Percentiles rank a stretch among this genome's conserved stretches.
Conservation (phyloP, 2,888 invertebrate genomes). For the Hoplodrina blanda region DNA sequence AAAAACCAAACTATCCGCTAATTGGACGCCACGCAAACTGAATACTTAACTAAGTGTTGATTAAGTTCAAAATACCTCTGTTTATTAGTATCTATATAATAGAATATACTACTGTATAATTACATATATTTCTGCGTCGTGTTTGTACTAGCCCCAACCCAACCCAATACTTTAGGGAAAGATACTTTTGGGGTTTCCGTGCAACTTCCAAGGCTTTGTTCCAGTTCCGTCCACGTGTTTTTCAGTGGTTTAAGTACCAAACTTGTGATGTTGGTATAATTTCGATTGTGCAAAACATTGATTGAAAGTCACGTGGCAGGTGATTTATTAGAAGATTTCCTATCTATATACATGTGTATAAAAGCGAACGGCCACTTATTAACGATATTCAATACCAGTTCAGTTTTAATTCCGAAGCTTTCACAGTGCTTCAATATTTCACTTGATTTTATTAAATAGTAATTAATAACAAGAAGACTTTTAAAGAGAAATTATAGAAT, state of each 20-base stretch:
- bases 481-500: too few relatives aligned
- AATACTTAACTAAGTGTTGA: slow-evolving; percentile 34
- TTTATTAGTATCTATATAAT: slow-evolving; percentile 9
- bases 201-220: slow-evolving; percentile 44
- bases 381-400: not conserved
- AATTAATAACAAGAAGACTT: too few relatives aligned
- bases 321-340: slow-evolving; percentile 1
- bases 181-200: slow-evolving; percentile 37
- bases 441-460: slow-evolving; percentile 2
- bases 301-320: not conserved
- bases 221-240: slow-evolving; percentile 40
- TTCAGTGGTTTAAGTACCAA: slow-evolving; percentile 18
- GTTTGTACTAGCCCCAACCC: slow-evolving; percentile 42
- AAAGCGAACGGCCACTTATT: too few relatives aligned
- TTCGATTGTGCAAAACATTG: slow-evolving; percentile 2
- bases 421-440: slow-evolving; percentile 5
- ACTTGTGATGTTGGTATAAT: slow-evolving; percentile 17
- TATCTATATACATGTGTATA: too few relatives aligned
- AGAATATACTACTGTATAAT: not conserved
- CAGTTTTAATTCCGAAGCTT: not conserved
- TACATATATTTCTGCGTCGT: slow-evolving; percentile 24
- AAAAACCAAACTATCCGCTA: slow-evolving; percentile 44
- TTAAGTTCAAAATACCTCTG: slow-evolving; percentile 44
- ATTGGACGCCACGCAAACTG: slow-evolving; percentile 36
- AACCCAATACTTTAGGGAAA: slow-evolving; percentile 23